These are phyloP conservation scores for Macrophya annulata DNA, from an alignment of 2,888 invertebrate species.

Conservation along the genomic window DNA sequence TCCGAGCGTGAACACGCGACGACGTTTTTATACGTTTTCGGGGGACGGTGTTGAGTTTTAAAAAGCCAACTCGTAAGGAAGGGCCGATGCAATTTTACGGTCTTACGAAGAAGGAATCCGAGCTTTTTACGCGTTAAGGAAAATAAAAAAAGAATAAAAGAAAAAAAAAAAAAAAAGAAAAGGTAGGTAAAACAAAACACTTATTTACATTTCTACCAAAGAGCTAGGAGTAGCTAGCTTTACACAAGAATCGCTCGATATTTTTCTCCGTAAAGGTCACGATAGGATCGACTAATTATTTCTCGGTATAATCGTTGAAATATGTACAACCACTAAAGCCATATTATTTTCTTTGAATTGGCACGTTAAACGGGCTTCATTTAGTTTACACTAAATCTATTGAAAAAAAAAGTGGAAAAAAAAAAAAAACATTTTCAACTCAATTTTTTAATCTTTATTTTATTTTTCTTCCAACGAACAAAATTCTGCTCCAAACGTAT, in stretches of 20 bases:
- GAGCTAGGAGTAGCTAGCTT: not conserved
- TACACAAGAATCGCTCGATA: constrained; percentile 30
- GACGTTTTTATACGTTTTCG: constrained; percentile 6
- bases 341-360: constrained; percentile 32
- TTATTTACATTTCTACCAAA: not conserved
- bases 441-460: not conserved
- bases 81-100: constrained; percentile 9
- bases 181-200: not conserved
- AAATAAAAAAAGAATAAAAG: not conserved
- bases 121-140: not conserved
- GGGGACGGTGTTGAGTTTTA: not conserved
- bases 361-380: not conserved
- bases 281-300: constrained; percentile 54
- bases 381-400: not conserved
- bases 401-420: not conserved
- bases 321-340: constrained; percentile 16
- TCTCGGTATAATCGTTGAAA: constrained; percentile 45
- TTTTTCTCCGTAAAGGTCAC: constrained; percentile 44
- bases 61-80: constrained; percentile 17
- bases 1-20: constrained; percentile 22
- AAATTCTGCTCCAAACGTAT: too few species aligned
- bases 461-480: too few species aligned
- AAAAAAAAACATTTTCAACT: not conserved
- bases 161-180: not conserved
- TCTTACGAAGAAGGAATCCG: not conserved